These are phyloP conservation scores for Periphyllus acericola DNA, from an alignment of 2,888 invertebrate genomes.

Conservation along the genomic window DNA sequence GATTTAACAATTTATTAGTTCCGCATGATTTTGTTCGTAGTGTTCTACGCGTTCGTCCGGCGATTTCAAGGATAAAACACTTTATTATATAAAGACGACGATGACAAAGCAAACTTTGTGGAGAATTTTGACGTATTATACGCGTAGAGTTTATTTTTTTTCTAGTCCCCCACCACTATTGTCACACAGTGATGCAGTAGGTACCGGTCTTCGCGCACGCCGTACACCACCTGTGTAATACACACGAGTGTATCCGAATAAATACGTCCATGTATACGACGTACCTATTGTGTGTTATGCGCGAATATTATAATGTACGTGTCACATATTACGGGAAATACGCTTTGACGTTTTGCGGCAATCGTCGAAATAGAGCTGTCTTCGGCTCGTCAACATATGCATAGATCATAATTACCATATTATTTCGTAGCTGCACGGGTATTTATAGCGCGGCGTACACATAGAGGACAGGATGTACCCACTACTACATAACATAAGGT, in stretches of 20 bases:
- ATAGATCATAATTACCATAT: not conserved
- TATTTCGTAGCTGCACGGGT: not conserved
- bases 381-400: not conserved
- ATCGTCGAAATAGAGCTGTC: not conserved
- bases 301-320: not conserved
- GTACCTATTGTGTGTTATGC: not conserved
- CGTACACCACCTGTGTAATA: no score
- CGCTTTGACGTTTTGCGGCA: not conserved
- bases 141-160: not conserved
- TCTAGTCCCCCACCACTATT: not conserved
- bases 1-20: constrained; percentile 50
- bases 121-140: not conserved
- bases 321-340: not conserved
- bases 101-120: constrained; percentile 47
- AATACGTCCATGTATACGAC: not conserved
- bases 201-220: no score
- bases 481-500: no score
- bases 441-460: not conserved
- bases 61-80: constrained; percentile 47
- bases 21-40: constrained; percentile 38
- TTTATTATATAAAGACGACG: not conserved
- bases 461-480: no score
- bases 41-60: not conserved
- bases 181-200: not conserved
- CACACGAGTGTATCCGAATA: not conserved